Base-by-base conservation (phyloP, 1,140 invertebrate genomes). In the Drosophila auraria region DNA sequence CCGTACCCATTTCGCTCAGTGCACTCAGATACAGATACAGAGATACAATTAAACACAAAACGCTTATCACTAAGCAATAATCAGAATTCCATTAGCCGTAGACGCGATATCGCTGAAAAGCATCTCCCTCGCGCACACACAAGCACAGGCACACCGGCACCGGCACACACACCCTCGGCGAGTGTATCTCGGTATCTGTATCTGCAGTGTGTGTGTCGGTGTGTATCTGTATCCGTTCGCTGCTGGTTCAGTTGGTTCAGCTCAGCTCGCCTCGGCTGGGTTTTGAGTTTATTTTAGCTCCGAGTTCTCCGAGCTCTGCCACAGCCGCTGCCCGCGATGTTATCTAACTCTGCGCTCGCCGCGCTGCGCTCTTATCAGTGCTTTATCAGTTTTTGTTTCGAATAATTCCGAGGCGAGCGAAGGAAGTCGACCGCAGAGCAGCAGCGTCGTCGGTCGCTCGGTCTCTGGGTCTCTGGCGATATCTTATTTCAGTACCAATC, bases 31-130 rank as follows among this genome's bases (percentile, higher is more conserved):
- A 87, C 80, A 87, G 80, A 87, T 86, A 80, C 77, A 87, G 74
- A 92, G 87, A 92, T 92, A 92, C 91, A 92, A 92, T 92, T 92
- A 90, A 91, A 92, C 87, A 92, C 91, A 91, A 90, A 92, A 90
- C 84, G 87, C 87, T 92, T 92, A 92, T 92, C 91, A 82, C 82
- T 87, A 92, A 91, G 87, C 91, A 92, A 92, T 92, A 92, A 92
- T 92, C 91, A 92, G 91, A 92, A 92, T 92, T 92, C 91, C 91
- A 92, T 92, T 92, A 92, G 91, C 91, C 86, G 91, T 92, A 91
- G 90, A 91, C 84, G 84, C 84, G 90, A 91, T 91, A 91, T 91
- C 90, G 75, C 80, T 68, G 63, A 81, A 83, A 91, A 91, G 84
- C 90, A 91, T 92, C 90, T 79, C 79, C 69, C 75, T 90, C 78